Base-by-base conservation (phyloP, 1,140 invertebrate species). In the Homarus americanus region DNA sequence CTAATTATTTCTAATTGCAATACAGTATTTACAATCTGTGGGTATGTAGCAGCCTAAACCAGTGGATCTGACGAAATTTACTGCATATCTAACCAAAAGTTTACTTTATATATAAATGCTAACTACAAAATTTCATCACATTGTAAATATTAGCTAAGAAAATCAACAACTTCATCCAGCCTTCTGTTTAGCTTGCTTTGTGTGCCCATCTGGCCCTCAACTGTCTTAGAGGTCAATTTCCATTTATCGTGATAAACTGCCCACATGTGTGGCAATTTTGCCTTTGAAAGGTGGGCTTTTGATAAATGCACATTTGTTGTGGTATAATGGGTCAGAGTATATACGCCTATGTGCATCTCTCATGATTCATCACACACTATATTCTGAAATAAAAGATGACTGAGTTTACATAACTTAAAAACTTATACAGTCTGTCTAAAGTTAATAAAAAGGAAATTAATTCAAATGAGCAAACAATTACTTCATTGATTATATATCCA, bases 201-300 rank as follows among this genome's bases (percentile, higher is more conserved):
- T 97, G 96, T 7, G 97, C 97, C 97, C 97, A 97, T 69, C 97
- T 94, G 38, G 96, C n/a, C 95, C 94, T 97, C 97, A 0, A 96
- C 96, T 28, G 97, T 94, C 93, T 96, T 96, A 15, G 97, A 96
- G 80, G 95, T 96, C 32, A 97, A 93, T 87, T 96, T 96, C 96
- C 96, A 97, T 93, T 97, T 97, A 88, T 97, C 96, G 93, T 97
- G 97, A 93, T 95, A 96, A 80, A 97, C 96, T 93, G 94, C 12
- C 95, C 95, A 94, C 97, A 97, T 5, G 87, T 92, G 69, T 95
- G 95, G 94, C 96, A 96, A 91, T 95, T 96, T 96, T 96, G 78
- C 96, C 96, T 92, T 95, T 97, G 94, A 97, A 97, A 66, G 97
- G 97, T 32, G 97, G 97, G 90, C 96, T 96, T 93, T 96, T 96